Base-by-base conservation (phyloP, 2,113 vertebrate genomes). In the Bungarus multicinctus region DNA sequence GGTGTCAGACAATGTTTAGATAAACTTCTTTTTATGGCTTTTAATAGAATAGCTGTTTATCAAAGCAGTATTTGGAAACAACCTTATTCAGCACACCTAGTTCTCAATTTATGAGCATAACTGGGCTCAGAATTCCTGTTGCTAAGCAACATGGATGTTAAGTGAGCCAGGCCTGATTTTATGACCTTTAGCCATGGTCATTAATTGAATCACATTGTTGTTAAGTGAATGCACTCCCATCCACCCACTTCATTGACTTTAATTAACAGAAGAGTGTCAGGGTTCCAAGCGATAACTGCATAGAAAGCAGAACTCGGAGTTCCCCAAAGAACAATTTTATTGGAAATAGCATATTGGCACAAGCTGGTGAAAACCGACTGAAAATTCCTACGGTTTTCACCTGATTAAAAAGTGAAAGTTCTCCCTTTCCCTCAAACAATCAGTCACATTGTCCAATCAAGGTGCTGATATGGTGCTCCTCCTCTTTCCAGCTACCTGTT, bases 1-100 rank as follows among this genome's bases (percentile, higher is more conserved):
- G 93, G 69, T 45, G 5, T 85, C 90, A 85, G 9, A 50, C 88
- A 92, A 52, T 20, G 4, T 91, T 93, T 93, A 93, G 74, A 90
- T 90, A 89, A 47, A 89, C 0, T 20, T 93, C 94, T 81, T 81
- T 1, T 81, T 22, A 43, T 8, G 18, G 88, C 92, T 94, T 87
- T 93, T 90, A 88, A 86, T 86, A 60, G 54, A 92, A 43, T 5
- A 27, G 9, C 3, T 87, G 88, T 5, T 34, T 69, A 92, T 92
- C 34, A 91, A 23, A 91, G 34, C 50, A 39, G 25, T 74, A 4
- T 90, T 90, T 92, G 25, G 89, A 57, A 94, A 12, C 11, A 91
- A 81, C n/a, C 4, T 39, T 39, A 81, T 81, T 39, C 16, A 18
- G 5, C 14, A 39, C 69, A 20, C 3, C 2, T 39, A 3, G 2